These are phyloP conservation scores for Premnoplex brunnescens DNA, from an alignment of 2,797 vertebrate genomes.

Conservation along the genomic window DNA sequence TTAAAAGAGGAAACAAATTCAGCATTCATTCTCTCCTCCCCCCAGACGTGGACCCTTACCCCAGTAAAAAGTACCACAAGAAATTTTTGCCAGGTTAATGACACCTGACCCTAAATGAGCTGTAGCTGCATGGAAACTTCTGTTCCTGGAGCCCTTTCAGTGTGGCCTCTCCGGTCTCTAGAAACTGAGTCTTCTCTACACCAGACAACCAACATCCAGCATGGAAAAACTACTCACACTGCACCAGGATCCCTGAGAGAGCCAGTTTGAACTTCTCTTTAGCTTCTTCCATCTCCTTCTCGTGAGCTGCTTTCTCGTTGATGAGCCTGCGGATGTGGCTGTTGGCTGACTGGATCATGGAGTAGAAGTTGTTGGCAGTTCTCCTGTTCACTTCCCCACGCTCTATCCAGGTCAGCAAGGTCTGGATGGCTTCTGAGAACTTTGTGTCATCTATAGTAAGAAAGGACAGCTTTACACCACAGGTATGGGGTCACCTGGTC, in stretches of 20 bases:
- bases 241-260: constrained; percentile 89
- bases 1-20: not conserved
- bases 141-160: not conserved
- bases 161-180: not conserved
- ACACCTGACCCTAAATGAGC: not conserved
- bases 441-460: constrained; percentile 83
- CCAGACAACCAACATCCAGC: not conserved
- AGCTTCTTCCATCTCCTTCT: constrained; percentile 96
- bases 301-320: constrained; percentile 88
- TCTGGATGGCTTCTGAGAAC: constrained; percentile 90
- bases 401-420: constrained; percentile 93
- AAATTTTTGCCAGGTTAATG: not conserved
- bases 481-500: not conserved
- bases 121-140: not conserved
- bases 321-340: constrained; percentile 91
- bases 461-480: not conserved
- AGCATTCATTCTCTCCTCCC: not conserved
- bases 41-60: not conserved
- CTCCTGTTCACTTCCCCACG: constrained; percentile 94
- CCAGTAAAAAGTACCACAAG: not conserved
- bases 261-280: constrained; percentile 95
- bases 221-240: constrained; percentile 85
- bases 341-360: constrained; percentile 96
- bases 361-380: constrained; percentile 97
- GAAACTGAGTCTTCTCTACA: not conserved